These are phyloP conservation scores for Tetraodon nigroviridis DNA, from an alignment of 2,113 vertebrate genomes.

Conservation along the genomic window DNA sequence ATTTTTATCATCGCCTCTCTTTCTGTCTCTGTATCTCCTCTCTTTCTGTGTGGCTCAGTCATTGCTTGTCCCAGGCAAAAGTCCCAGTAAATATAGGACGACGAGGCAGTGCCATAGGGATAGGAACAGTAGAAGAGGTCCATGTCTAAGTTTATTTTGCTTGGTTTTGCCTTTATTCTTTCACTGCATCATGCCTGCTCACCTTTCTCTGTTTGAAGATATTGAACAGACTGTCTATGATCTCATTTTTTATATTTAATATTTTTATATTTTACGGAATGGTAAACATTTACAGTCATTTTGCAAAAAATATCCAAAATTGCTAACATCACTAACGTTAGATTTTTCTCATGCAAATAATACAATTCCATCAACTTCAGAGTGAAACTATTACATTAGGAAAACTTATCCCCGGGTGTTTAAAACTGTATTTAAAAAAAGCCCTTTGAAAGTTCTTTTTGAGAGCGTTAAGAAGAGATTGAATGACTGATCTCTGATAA, in stretches of 20 bases:
- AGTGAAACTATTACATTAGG: conserved; percentile 15
- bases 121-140: conserved; percentile 99
- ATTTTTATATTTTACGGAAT: too few species aligned
- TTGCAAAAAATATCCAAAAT: too few species aligned
- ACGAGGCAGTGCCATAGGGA: conserved; percentile 98
- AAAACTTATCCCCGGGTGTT: conserved; percentile 22
- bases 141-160: conserved; percentile 74
- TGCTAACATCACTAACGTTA: too few species aligned
- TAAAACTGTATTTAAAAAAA: conserved; percentile 43
- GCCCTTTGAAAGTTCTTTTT: conserved; percentile 42
- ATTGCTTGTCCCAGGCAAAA: conserved; percentile 97
- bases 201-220: conserved; percentile 8
- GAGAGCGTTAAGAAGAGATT: conserved; percentile 52
- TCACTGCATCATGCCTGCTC: conserved; percentile 21
- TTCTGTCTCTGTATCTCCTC: conserved; percentile 19
- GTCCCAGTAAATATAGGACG: conserved; percentile 93
- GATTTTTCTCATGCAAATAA: too few species aligned
- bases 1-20: conserved; percentile 16
- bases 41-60: conserved; percentile 77
- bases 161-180: conserved; percentile 48
- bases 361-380: neutral
- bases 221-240: neutral
- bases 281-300: too few species aligned
- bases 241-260: neutral
- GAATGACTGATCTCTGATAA: conserved; percentile 60